A percentile compares a stretch with the other conserved stretches of the same genome.
These are phyloP conservation scores for Pterois miles DNA, from an alignment of 2,797 vertebrate species.

Conservation along the genomic window DNA sequence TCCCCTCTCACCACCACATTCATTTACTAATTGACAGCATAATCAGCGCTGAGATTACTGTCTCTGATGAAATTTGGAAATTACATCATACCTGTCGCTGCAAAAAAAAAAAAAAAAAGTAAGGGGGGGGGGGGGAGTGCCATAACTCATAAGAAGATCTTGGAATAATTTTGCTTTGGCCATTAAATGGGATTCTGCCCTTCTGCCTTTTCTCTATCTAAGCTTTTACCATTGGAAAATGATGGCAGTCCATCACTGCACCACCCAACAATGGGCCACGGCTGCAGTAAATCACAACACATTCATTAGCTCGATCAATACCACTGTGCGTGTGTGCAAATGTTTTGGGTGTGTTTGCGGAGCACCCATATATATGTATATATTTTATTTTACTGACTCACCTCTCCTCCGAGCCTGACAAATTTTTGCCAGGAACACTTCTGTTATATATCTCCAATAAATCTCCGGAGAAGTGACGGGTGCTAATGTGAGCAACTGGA, in stretches of 20 bases:
- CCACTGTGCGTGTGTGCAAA: slow-evolving; percentile 40
- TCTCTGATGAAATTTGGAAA: slow-evolving; percentile 75
- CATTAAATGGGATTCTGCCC: slow-evolving; percentile 73
- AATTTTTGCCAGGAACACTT: slow-evolving; percentile 45
- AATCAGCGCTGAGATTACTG: slow-evolving; percentile 77
- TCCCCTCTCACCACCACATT: slow-evolving; percentile 52
- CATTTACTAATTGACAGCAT: slow-evolving; percentile 82
- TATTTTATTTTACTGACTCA: slow-evolving; percentile 2
- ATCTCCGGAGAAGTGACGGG: slow-evolving; percentile 36
- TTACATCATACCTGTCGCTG: slow-evolving; percentile 77
- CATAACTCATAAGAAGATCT: slow-evolving; percentile 74
- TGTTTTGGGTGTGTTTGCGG: slow-evolving; percentile 39
- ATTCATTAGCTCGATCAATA: slow-evolving; percentile 83
- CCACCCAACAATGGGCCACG: slow-evolving; percentile 74
- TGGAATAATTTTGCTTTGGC: slow-evolving; percentile 66
- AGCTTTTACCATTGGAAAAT: slow-evolving; percentile 80
- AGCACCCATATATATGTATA: slow-evolving; percentile 14
- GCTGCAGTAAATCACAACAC: slow-evolving; percentile 79
- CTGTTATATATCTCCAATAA: slow-evolving; percentile 46
- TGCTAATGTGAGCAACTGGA: slow-evolving; percentile 56
- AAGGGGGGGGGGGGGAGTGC: background rate
- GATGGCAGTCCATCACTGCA: slow-evolving; percentile 77
- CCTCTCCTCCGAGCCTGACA: slow-evolving; percentile 32
- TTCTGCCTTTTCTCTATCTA: slow-evolving; percentile 67
- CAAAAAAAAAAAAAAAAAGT: slow-evolving; percentile 35